phyloP scores from a whole-genome alignment of 2,113 vertebrate genomes.

The Spea bombifrons region DNA sequence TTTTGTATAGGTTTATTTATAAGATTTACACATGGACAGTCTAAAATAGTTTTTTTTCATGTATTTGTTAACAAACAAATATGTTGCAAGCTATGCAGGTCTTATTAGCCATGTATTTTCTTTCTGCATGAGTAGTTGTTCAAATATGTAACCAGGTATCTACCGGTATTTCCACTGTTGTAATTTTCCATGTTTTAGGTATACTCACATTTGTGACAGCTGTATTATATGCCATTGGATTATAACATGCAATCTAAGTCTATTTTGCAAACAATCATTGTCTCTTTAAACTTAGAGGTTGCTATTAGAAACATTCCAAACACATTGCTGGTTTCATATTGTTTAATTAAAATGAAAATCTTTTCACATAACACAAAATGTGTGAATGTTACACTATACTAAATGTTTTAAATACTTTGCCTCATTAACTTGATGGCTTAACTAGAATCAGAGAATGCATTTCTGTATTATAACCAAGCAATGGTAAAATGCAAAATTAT shows the following conservation, averaged over 20 bases:
- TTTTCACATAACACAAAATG: neutral
- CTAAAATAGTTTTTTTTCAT: too few species aligned
- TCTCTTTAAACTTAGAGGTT: conserved; percentile 17
- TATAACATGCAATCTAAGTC: conserved; percentile 2
- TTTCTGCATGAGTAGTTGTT: too few species aligned
- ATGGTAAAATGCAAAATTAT: neutral
- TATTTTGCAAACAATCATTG: neutral
- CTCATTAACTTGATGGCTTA: conserved; percentile 31
- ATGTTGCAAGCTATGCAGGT: too few species aligned
- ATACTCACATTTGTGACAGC: too few species aligned
- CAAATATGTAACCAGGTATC: too few species aligned
- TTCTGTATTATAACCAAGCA: conserved; percentile 1
- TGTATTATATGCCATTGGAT: neutral
- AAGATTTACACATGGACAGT: too few species aligned
- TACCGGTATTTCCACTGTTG: too few species aligned
- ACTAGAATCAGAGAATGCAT: conserved; percentile 5
- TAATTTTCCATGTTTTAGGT: too few species aligned
- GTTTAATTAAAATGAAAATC: conserved; percentile 29
- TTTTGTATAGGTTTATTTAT: too few species aligned
- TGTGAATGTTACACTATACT: neutral
- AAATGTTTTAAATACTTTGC: conserved; percentile 25
- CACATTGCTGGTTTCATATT: conserved; percentile 10
- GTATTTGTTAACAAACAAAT: too few species aligned
- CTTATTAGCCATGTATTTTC: too few species aligned
- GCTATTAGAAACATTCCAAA: conserved; percentile 5